Base-by-base conservation (phyloP, 2,113 vertebrate genomes). In the Malurus alboscapulatus region DNA sequence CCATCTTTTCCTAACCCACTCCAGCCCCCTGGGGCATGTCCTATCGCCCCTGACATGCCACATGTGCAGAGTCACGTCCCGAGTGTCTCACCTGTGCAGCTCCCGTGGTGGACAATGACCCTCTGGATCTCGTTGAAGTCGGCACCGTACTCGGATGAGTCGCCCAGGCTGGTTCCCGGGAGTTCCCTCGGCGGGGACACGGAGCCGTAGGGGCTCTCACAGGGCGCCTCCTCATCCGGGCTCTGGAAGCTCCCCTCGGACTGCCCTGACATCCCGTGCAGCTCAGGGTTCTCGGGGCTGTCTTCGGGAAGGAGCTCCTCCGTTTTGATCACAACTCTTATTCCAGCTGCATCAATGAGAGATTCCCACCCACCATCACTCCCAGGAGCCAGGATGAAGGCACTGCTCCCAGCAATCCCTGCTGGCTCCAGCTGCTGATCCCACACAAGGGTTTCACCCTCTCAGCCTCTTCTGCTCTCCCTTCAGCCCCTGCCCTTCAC, bases 221-320 rank as follows among this genome's bases (percentile, higher is more conserved):
- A 96, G 18, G 96, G 91, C 0, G 83, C 93, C 42, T 97, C 96
- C 47, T 95, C 94, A 0, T 97, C 97, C 0, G 95, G 93, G 20
- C 93, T 96, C 80, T 95, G 97, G 79, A 97, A 97, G 71, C 95
- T 97, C 2, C 95, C 97, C 71, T 97, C 97, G 0, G 95, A 97
- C 54, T 95, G 94, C 53, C 96, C 95, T 0, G 95, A 97, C 93
- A 97, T 90, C 22, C 95, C 95, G 1, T 93, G 96, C 63, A 88
- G 96, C 94, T 97, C 97, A 1, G 96, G 50, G 87, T 97, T 97
- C 26, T 96, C 96, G 0, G 95, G 94, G 54, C 95, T 96, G 83
- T 97, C 97, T 4, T 97, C 97, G 0, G 97, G 95, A 40, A 97
- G 95, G 9, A 97, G 92, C 92, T 97, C 97, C 85, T 97, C 97